Evolutionary conservation across 2,113 vertebrate species (phyloP).

Genomic region (Crotalus tigris): DNA sequence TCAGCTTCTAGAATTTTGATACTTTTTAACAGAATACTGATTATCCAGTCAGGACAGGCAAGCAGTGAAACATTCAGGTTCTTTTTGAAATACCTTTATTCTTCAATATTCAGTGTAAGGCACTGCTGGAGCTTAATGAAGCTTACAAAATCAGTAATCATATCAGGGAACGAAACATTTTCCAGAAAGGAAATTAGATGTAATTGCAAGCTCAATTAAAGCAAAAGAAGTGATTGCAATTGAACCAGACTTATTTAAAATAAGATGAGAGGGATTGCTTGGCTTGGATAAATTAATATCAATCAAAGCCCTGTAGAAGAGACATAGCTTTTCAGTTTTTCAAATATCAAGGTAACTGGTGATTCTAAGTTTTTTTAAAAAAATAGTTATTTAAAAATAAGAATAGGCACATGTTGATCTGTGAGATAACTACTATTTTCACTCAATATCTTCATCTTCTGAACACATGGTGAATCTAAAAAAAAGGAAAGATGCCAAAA

Average conservation of each 20-base stretch:
- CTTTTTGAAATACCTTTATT: background rate
- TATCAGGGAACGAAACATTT: background rate
- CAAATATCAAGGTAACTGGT: background rate
- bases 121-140: background rate
- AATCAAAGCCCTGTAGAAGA: background rate
- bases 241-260: background rate
- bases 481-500: background rate
- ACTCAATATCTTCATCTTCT: background rate
- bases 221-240: background rate
- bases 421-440: background rate
- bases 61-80: background rate
- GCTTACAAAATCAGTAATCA: background rate
- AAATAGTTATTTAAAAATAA: background rate
- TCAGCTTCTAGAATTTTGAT: background rate
- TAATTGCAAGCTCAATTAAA: conserved; percentile 14
- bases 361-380: background rate
- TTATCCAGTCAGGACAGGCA: background rate
- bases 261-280: background rate
- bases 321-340: background rate
- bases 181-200: background rate
- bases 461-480: background rate
- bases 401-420: background rate
- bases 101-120: background rate
- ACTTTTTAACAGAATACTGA: background rate
- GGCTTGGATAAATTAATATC: background rate